Evolutionary conservation across 2,888 invertebrate genomes (phyloP), one percentile per base, ranked within the genome.

Genomic region (Melinaea menophilus): DNA sequence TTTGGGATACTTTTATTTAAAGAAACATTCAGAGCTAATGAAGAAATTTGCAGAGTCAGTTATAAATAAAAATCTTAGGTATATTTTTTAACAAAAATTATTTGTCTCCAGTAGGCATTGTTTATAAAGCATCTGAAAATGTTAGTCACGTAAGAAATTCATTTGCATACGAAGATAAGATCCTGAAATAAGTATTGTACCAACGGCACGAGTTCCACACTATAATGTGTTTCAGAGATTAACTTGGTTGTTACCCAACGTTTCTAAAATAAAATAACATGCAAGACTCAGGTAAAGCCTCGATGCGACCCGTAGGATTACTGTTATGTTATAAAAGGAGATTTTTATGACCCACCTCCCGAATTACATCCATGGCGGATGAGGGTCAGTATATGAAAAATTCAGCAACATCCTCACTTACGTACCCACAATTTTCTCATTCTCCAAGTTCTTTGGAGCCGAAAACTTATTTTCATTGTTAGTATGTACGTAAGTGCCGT

Each of bases 321-420:
- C 58, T 22, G 11, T 37, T 55, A 37, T 34, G 45, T 63, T 59
- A 64, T 58, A 58, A 72, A 72, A 69, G 71, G 66, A 68, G 70
- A 71, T 71, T 72, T 71, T 73, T 73, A 75, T 74, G 72, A 74
- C 71, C 67, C 63, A 9, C 41, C 41, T 64, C 66, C 70, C 65
- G 70, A 55, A 67, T 68, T 70, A 72, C 69, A 72, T 70, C 70
- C 64, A 69, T 71, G 66, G 70, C 67, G 66, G 71, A 73, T 69
- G 69, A 69, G 55, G 61, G 58, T 64, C 55, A 61, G 45, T 58
- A 22, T 61, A 64, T 64, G 56, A 64, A 64, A 64, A 64, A 61
- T 64, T 64, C 61, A 64, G 34, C 48, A 46, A 60, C 46, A 5
- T 46, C 47, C 56, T 55, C 47, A 47, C 58, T 41, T 51, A 56